These are phyloP conservation scores for Eublepharis macularius DNA, from an alignment of 2,113 vertebrate genomes.

Conservation along the genomic window DNA sequence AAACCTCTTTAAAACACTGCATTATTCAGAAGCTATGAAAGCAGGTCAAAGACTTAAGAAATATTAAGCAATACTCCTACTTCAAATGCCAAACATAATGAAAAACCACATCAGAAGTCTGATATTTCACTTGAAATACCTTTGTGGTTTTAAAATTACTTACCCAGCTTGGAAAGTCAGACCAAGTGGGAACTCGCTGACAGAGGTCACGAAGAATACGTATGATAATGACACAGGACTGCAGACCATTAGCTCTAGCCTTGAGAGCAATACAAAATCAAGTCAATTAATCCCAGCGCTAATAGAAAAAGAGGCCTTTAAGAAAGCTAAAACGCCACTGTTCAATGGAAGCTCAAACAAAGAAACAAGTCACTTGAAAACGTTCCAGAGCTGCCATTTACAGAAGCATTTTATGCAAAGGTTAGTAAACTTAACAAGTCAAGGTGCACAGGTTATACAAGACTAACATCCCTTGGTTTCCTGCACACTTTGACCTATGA, in stretches of 20 bases:
- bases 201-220: constrained; percentile 97
- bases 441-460: constrained; percentile 95
- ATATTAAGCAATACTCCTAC: not conserved
- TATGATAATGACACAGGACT: constrained; percentile 98
- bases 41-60: not conserved
- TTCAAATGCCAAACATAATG: too few species aligned
- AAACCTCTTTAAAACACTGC: not conserved
- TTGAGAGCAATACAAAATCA: constrained; percentile 92
- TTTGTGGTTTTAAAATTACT: constrained; percentile 66
- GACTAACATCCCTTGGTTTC: constrained; percentile 87
- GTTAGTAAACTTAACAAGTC: constrained; percentile 87
- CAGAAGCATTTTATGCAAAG: constrained; percentile 94
- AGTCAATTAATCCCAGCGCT: constrained; percentile 76
- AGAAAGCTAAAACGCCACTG: constrained; percentile 94
- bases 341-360: constrained; percentile 92
- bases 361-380: constrained; percentile 72
- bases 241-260: constrained; percentile 99
- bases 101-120: not conserved
- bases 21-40: not conserved
- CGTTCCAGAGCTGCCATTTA: constrained; percentile 89
- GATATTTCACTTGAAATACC: not conserved
- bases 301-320: constrained; percentile 67
- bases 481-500: constrained; percentile 90
- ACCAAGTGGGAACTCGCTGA: constrained; percentile 96
- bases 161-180: constrained; percentile 96